Evolutionary conservation across 2,113 vertebrate genomes (phyloP), one percentile per base, ranked within the genome.

Genomic region (Numenius arquata): DNA sequence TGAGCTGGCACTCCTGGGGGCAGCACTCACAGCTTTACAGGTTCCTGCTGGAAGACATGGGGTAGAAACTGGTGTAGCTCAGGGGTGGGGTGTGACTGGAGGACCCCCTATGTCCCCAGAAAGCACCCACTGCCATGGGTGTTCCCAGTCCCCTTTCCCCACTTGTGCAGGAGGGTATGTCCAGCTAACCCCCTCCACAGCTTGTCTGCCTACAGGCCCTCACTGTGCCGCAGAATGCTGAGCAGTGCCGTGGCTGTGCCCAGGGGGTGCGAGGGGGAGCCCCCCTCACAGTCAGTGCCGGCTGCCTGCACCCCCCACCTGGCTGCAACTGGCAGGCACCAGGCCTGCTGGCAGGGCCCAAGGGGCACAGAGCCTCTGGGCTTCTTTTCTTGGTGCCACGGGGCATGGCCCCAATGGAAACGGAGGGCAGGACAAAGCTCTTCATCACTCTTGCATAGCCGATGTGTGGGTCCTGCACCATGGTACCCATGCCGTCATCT

Each of bases 361-460:
- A 26, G 59, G 91, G 63, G 26, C 73, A 45, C 4, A 21, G 32
- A 29, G 62, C 52, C 18, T 94, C 71, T 0, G 56, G 82, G 34
- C 66, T 80, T 36, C 66, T 50, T 36, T 74, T 95, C 70, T 67
- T 63, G 58, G 52, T 76, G 34, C 72, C 30, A 26, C 25, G 26
- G 22, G 95, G 63, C 62, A 77, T 18, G 9, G 45, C 75, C 45
- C 59, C 36, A 2, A 56, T 66, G 19, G 95, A 91, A 70, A 91
- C 21, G 8, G 74, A 87, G 32, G 96, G 89, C 45, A 97, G 63
- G 26, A 92, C 87, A 50, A 92, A 97, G 52, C 83, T 89, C 56
- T 97, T 97, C 96, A 94, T 97, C 30, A 30, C 78, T 47, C 83
- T 43, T 1, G 6, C 2, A 2, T 45, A 38, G 27, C 66, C 1